Percentiles rank a stretch among this genome's conserved stretches.
Conservation (phyloP, 2,113 vertebrate genomes). For the Athene cunicularia region DNA sequence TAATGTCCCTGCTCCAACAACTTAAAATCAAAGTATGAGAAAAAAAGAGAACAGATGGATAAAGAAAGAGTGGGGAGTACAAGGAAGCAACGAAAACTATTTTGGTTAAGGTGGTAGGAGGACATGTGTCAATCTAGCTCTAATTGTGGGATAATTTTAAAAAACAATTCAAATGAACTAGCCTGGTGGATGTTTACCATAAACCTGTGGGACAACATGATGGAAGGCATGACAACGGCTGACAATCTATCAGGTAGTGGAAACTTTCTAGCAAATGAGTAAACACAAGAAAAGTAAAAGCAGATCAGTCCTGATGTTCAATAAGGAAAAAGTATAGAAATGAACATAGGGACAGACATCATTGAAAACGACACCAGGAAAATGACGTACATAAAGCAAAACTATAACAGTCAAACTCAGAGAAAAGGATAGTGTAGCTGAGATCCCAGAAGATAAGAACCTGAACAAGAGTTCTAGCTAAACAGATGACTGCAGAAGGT, state of each 20-base stretch:
- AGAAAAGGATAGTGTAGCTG: not conserved
- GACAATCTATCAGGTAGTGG: not conserved
- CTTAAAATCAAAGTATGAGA: not conserved
- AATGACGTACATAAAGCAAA: not conserved
- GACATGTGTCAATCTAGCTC: slow-evolving; percentile 51
- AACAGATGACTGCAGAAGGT: not conserved
- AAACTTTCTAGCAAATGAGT: slow-evolving; percentile 26
- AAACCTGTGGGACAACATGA: not conserved
- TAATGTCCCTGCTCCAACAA: not conserved
- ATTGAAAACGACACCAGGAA: not conserved
- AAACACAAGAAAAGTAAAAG: not conserved
- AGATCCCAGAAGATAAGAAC: not conserved
- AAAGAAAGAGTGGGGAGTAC: slow-evolving; percentile 29
- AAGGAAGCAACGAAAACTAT: slow-evolving; percentile 43
- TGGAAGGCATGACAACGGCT: not conserved
- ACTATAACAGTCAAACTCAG: not conserved
- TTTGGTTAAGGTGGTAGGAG: slow-evolving; percentile 54
- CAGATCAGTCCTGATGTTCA: not conserved
- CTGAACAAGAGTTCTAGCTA: not conserved
- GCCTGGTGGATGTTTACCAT: slow-evolving; percentile 19
- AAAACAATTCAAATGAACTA: slow-evolving; percentile 2
- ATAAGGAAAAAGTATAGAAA: not conserved
- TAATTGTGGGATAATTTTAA: not conserved
- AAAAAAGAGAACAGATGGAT: slow-evolving; percentile 55
- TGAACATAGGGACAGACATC: not conserved